A percentile compares a stretch with the other conserved stretches of the same genome.
Conservation (phyloP, 2,113 vertebrate species). For the Pygoscelis adeliae region DNA sequence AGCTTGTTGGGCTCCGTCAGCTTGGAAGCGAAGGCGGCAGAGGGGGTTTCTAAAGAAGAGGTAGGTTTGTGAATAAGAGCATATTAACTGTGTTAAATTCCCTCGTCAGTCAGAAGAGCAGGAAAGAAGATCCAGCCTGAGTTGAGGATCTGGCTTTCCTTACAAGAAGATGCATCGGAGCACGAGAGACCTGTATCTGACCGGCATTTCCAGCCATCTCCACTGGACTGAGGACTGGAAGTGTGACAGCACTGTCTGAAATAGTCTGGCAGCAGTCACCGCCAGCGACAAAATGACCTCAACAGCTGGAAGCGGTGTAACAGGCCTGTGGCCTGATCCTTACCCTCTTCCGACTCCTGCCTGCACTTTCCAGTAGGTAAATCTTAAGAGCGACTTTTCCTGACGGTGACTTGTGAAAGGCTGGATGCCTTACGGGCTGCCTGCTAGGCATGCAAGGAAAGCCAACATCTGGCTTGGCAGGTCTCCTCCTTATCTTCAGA, state of each 20-base stretch:
- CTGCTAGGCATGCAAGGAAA: background rate
- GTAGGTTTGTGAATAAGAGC: background rate
- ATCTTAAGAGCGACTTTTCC: background rate
- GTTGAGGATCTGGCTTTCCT: background rate
- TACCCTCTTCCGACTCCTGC: background rate
- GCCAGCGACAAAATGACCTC: background rate
- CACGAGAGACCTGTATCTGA: background rate
- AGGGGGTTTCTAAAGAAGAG: background rate
- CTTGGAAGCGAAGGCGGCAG: background rate
- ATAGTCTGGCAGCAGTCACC: background rate
- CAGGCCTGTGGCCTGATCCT: background rate
- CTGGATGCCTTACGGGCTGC: background rate
- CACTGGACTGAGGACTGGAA: background rate
- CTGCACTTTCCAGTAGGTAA: background rate
- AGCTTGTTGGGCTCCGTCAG: background rate
- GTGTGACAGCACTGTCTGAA: background rate
- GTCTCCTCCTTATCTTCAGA: background rate
- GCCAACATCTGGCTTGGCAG: background rate
- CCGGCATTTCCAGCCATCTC: background rate
- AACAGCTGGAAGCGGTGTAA: background rate
- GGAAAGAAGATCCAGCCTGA: background rate
- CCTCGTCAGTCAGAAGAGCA: background rate
- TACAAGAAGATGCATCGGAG: background rate
- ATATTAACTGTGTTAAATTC: background rate
- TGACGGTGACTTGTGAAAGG: background rate